A percentile compares a stretch with the other conserved stretches of the same genome.
Conservation (phyloP, 2,113 vertebrate genomes). For the Plectropomus leopardus region DNA sequence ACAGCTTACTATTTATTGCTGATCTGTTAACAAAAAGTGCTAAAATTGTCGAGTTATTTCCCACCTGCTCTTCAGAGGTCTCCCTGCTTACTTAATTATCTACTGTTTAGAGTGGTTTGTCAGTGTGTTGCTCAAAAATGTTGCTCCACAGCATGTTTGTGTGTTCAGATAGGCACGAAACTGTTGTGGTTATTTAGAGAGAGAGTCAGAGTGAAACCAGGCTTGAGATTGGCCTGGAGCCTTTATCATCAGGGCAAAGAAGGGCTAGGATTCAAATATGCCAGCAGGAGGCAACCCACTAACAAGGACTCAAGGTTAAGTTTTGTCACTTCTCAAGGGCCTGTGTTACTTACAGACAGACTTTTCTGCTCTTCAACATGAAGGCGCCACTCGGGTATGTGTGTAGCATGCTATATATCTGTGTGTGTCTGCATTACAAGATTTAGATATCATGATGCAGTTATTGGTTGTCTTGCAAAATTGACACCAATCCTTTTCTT, state of each 20-base stretch:
- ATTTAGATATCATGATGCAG: not conserved
- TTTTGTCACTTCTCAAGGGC: slow-evolving; percentile 7
- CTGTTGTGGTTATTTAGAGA: slow-evolving; percentile 3
- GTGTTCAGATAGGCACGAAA: slow-evolving; percentile 11
- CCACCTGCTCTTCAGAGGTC: not conserved
- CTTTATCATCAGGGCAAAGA: slow-evolving; percentile 14
- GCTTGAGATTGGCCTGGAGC: not conserved
- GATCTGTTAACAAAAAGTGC: not conserved
- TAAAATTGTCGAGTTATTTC: not conserved
- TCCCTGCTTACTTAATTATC: not conserved
- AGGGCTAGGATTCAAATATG: slow-evolving; percentile 3
- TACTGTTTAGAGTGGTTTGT: not conserved
- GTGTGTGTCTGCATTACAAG: not conserved
- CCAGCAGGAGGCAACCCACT: not conserved
- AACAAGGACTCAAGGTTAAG: slow-evolving; percentile 11
- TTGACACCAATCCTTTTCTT: not conserved
- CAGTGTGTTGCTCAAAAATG: not conserved
- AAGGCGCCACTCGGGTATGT: slow-evolving; percentile 55
- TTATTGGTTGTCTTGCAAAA: not conserved
- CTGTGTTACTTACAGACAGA: slow-evolving; percentile 40
- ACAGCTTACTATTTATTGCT: not conserved
- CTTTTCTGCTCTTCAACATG: slow-evolving; percentile 54
- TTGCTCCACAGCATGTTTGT: no score
- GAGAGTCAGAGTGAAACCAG: slow-evolving; percentile 5
- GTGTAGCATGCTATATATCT: not conserved